Evolutionary conservation across 64 coral and sea anemone genomes (phyloP).

Genomic region (Stichodactyla helianthus): DNA sequence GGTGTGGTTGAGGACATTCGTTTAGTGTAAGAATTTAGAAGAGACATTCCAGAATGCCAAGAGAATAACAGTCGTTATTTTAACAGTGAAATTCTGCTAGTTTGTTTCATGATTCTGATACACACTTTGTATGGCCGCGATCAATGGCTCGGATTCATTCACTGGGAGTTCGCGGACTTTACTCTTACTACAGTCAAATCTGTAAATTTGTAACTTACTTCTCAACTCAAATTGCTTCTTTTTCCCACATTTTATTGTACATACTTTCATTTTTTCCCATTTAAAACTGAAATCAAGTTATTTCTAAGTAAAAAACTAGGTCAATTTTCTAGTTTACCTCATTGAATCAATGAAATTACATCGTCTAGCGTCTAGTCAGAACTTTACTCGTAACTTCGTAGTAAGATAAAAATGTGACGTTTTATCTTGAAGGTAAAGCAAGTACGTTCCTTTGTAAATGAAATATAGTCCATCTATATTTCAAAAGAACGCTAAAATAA

Average conservation of each 20-base stretch:
- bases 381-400: background rate
- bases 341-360: constrained; percentile 23
- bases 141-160: background rate
- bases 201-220: background rate
- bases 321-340: background rate
- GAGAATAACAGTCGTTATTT: background rate
- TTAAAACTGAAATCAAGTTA: background rate
- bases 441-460: constrained; percentile 4
- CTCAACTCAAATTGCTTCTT: background rate
- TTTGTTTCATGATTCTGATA: background rate
- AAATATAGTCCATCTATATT: constrained; percentile 10
- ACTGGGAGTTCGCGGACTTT: background rate
- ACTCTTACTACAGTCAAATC: background rate
- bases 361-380: constrained; percentile 1
- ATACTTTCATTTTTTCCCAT: background rate
- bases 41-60: background rate
- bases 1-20: background rate
- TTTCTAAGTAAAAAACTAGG: background rate
- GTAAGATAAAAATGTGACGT: background rate
- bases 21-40: constrained; percentile 4
- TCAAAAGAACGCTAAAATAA: constrained; percentile 20
- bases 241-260: background rate
- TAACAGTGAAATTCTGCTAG: background rate
- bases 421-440: constrained; percentile 7
- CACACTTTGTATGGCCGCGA: background rate